Evolutionary conservation across 2,113 vertebrate genomes (phyloP), one percentile per base, ranked within the genome.

Genomic region (Gymnogyps californianus): DNA sequence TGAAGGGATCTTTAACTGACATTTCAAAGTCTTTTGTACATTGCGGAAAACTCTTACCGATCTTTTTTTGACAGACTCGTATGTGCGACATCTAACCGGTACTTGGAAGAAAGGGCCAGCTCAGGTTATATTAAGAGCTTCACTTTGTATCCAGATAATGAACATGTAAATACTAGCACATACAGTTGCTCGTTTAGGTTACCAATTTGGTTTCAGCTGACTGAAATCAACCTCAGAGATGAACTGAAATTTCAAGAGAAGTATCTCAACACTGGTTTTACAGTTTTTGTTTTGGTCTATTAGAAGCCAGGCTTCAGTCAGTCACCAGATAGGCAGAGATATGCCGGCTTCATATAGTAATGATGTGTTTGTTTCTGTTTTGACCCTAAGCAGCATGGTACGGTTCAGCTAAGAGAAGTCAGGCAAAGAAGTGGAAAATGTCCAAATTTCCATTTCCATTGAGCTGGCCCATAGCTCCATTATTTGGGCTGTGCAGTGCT

Each of bases 1-100:
- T 9, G 32, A 38, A 34, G 52, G 28, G 6, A 31, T 62, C n/a
- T 31, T 14, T 67, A 75, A n/a, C 13, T 40, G 78, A 34, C 6
- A 0, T 83, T 81, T 55, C 34, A 2, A 77, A 57, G 28, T 42
- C 49, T 78, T 66, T 51, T 0, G 1, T 21, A 38, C 5, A 0
- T 49, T 36, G 16, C 21, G 31, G 25, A 71, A 46, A 62, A 51
- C 10, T 28, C 10, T 36, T 34, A 21, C 0, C 3, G 24, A 13
- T n/a, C 52, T 46, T 32, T 32, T 69, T 90, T 57, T 18, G 38
- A 9, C 19, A 25, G 25, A 58, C 31, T 34, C 3, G 1, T 34
- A 7, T 3, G 16, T 25, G 6, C 34, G 19, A 7, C n/a, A 15
- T 64, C 9, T 40, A 49, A 32, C 2, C 0, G 1, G 4, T 61